Evolutionary conservation across 2,113 vertebrate genomes (phyloP), one percentile per base, ranked within the genome.

Genomic region (Cavia aperea): DNA sequence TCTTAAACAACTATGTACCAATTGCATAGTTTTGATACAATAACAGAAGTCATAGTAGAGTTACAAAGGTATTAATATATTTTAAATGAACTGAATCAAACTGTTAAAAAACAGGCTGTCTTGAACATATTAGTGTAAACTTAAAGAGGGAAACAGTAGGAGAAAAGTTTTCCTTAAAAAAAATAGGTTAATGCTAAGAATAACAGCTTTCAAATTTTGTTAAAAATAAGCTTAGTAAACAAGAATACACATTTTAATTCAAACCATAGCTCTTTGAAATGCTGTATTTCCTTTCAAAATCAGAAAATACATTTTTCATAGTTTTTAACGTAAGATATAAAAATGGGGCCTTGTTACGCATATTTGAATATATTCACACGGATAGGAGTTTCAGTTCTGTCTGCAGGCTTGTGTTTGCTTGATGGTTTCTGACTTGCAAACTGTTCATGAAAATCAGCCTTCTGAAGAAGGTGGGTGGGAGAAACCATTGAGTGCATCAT

Each of bases 401-500:
- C 65, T 21, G 43, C 75, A 90, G 88, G 73, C 72, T 94, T 96
- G 19, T 90, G 73, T 83, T 93, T 96, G 54, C 79, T 91, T 65
- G 79, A 86, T 75, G 90, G 86, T 88, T 93, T 92, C 82, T 85
- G 0, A 5, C 90, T 94, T 87, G 56, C 85, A 90, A 77, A 83
- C 18, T 88, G 95, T 96, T 98, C 97, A 99, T 94, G 98, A 97
- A 97, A 99, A 99, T 89, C 98, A 98, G 96, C 99, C 99, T 96
- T 99, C 99, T 90, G 98, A 99, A 94, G 99, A 98, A 58, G 99
- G 99, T 13, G 99, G 99, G 0, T 99, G 99, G 54, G 99, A 99
- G 97, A 99, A 99, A 43, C 99, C 99, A 96, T 99, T 95, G 81
- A 99, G 99, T 18, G 99, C 99, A 93, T 99, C 99, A 54, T 99